Percentiles rank a stretch among this genome's conserved stretches.
These are phyloP conservation scores for Oligia fasciuncula DNA, from an alignment of 2,888 invertebrate species.

Conservation along the genomic window DNA sequence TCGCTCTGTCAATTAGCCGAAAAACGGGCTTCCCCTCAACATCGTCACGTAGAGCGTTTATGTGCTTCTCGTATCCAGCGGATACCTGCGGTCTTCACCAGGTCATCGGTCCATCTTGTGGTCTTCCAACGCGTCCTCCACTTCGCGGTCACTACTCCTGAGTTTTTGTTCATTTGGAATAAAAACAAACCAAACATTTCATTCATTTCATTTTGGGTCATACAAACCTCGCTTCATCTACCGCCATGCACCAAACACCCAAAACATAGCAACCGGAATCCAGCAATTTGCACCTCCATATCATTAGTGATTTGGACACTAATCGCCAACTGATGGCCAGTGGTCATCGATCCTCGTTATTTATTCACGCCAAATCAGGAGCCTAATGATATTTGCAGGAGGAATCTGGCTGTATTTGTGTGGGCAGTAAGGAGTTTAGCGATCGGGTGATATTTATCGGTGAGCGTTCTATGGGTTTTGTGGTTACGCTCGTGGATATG, in stretches of 20 bases:
- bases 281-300: slow-evolving; percentile 78
- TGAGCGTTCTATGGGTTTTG: slow-evolving; percentile 42
- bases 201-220: background rate
- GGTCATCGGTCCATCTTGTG: too few relatives aligned
- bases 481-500: background rate
- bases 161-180: background rate
- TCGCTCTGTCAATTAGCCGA: background rate
- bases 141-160: background rate
- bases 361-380: slow-evolving; percentile 66
- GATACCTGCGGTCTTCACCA: too few relatives aligned
- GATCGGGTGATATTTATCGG: slow-evolving; percentile 41
- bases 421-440: slow-evolving; percentile 30
- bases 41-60: background rate
- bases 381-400: slow-evolving; percentile 56
- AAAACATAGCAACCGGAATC: slow-evolving; percentile 74
- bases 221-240: slow-evolving; percentile 6
- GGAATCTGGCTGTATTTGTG: slow-evolving; percentile 45
- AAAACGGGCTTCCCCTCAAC: background rate
- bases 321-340: slow-evolving; percentile 77
- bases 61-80: background rate
- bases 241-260: slow-evolving; percentile 49
- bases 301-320: slow-evolving; percentile 74
- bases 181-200: too few relatives aligned
- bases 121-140: background rate
- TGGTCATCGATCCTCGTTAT: slow-evolving; percentile 63